Evolutionary conservation across 2,888 invertebrate genomes (phyloP).

Genomic region (Drosophila mayaguana): DNA sequence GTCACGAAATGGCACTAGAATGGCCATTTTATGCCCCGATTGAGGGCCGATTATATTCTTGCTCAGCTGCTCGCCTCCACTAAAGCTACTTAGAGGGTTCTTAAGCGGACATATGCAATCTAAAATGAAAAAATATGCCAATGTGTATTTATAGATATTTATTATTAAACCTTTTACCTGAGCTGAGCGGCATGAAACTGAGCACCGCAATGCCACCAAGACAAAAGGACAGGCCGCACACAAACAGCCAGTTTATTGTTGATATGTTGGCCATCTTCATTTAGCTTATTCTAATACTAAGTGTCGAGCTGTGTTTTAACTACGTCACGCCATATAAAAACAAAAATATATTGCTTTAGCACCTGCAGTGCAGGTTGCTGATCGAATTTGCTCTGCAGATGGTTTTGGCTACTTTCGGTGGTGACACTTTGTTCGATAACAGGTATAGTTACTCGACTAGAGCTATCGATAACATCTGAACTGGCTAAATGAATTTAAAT

Average conservation of each 20-base stretch:
- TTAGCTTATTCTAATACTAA: slow-evolving; percentile 41
- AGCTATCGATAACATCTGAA: slow-evolving; percentile 6
- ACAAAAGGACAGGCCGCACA: slow-evolving; percentile 81
- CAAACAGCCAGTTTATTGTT: slow-evolving; percentile 81
- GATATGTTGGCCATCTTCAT: slow-evolving; percentile 73
- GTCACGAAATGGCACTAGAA: slow-evolving; percentile 97
- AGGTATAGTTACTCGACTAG: not conserved
- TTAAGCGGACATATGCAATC: slow-evolving; percentile 77
- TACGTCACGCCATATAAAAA: slow-evolving; percentile 46
- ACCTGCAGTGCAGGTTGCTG: not conserved
- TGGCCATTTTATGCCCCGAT: slow-evolving; percentile 89
- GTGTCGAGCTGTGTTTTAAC: slow-evolving; percentile 15
- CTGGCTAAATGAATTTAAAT: not conserved
- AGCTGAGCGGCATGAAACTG: slow-evolving; percentile 81
- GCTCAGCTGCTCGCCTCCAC: slow-evolving; percentile 3
- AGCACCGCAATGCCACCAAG: slow-evolving; percentile 81
- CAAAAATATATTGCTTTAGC: slow-evolving; percentile 15
- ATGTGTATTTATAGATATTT: slow-evolving; percentile 25
- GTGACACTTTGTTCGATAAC: not conserved
- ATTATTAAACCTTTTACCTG: slow-evolving; percentile 65
- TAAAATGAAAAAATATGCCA: slow-evolving; percentile 16
- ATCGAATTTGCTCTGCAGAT: slow-evolving; percentile 26
- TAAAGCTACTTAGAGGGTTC: slow-evolving; percentile 49
- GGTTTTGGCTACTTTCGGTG: slow-evolving; percentile 17
- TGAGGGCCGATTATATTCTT: slow-evolving; percentile 17